Evolutionary conservation across 2,797 vertebrate species (phyloP).

Genomic region (Falco concolor): DNA sequence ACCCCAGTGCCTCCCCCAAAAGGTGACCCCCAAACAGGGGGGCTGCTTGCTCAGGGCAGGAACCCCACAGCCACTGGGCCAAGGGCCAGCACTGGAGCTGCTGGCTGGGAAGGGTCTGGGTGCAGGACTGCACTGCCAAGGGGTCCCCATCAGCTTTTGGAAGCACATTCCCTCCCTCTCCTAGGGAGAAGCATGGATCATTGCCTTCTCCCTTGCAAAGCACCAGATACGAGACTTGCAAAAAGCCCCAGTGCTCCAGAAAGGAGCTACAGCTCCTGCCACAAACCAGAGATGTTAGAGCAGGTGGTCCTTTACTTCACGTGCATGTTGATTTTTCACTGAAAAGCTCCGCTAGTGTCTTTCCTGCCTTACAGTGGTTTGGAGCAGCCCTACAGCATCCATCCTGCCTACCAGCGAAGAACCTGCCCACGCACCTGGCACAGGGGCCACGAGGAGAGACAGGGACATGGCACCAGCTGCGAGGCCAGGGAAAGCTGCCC

Average conservation of each 20-base stretch:
- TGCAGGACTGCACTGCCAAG: not conserved
- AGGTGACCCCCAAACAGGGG: rapidly evolving
- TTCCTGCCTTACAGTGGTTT: not conserved
- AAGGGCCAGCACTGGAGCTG: not conserved
- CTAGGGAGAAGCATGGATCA: rapidly evolving
- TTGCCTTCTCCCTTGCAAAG: not conserved
- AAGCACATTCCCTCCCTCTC: not conserved
- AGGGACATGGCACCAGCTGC: not conserved
- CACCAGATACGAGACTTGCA: not conserved
- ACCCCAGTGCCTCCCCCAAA: not conserved
- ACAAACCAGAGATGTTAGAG: not conserved
- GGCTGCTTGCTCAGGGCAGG: not conserved
- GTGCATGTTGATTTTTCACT: not conserved
- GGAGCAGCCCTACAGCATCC: not conserved
- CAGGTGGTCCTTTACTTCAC: not conserved
- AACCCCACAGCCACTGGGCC: rapidly evolving
- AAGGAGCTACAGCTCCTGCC: not conserved
- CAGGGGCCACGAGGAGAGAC: not conserved
- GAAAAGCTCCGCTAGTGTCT: not conserved
- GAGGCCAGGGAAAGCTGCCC: not conserved
- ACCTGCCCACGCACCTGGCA: not conserved
- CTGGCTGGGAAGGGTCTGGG: not conserved
- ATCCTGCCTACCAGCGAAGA: not conserved
- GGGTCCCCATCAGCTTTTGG: not conserved
- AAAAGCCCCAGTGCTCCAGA: not conserved